Evolutionary conservation across 1,140 invertebrate species (phyloP).

Genomic region (Pogonognathellus flavescens): DNA sequence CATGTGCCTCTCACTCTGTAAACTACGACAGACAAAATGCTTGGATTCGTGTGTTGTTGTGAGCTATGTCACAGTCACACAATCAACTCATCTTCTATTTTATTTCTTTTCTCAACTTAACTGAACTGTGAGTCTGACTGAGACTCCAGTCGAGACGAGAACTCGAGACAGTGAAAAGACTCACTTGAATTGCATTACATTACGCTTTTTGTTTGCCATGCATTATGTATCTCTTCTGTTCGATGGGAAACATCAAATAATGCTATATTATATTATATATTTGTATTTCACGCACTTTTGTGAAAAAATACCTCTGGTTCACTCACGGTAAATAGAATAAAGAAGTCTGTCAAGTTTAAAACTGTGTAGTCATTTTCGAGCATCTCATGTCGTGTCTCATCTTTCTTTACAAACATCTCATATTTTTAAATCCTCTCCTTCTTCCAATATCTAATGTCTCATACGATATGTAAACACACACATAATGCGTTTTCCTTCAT

Average conservation of each 20-base stretch:
- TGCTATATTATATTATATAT: slow-evolving; percentile 43
- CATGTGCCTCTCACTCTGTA: background rate
- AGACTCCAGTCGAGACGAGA: slow-evolving; percentile 20
- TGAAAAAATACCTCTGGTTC: slow-evolving; percentile 51
- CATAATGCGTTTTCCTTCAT: background rate
- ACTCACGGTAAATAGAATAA: slow-evolving; percentile 42
- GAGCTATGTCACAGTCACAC: slow-evolving; percentile 51
- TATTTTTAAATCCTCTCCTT: slow-evolving; percentile 26
- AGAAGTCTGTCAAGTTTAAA: slow-evolving; percentile 25
- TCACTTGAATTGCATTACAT: slow-evolving; percentile 26
- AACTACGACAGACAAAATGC: slow-evolving; percentile 31
- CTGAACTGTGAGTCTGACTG: background rate
- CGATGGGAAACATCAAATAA: slow-evolving; percentile 30
- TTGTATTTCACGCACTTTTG: slow-evolving; percentile 56
- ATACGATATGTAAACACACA: background rate
- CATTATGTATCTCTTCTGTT: background rate
- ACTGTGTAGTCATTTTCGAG: slow-evolving; percentile 44
- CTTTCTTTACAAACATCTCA: slow-evolving; percentile 9
- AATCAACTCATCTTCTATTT: slow-evolving; percentile 55
- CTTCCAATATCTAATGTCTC: background rate
- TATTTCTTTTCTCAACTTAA: slow-evolving; percentile 30
- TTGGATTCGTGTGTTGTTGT: slow-evolving; percentile 38
- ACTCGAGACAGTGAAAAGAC: slow-evolving; percentile 23
- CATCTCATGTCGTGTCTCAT: slow-evolving; percentile 14
- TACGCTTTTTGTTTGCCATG: background rate